A percentile compares a stretch with the other conserved stretches of the same genome.
phyloP scores from a whole-genome alignment of 2,888 invertebrate species.

The Scaptomyza flava region DNA sequence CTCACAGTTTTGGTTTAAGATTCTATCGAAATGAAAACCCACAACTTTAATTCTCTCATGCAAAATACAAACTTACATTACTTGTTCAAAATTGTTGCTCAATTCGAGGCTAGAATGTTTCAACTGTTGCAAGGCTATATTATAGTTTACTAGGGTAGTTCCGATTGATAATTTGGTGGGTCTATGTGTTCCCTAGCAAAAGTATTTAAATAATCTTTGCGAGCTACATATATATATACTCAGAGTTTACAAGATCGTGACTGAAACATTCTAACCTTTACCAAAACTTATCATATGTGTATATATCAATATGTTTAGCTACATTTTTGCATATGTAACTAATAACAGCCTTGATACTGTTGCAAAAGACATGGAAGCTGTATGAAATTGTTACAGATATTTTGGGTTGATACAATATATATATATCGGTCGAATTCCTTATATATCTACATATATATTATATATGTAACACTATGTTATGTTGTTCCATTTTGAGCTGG shows the following conservation, averaged over 20 bases:
- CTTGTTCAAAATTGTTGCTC: conserved; percentile 21
- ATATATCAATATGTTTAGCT: conserved; percentile 26
- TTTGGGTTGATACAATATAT: conserved; percentile 46
- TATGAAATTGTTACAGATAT: conserved; percentile 70
- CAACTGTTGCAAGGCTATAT: conserved; percentile 15
- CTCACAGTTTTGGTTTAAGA: background rate
- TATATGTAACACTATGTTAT: conserved; percentile 38
- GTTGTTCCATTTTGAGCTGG: conserved; percentile 59
- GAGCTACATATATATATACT: conserved; percentile 6
- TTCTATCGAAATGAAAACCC: conserved; percentile 1
- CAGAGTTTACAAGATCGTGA: conserved; percentile 11
- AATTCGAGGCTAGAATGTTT: conserved; percentile 44
- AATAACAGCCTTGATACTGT: conserved; percentile 78
- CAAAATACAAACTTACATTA: conserved; percentile 43
- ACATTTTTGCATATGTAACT: conserved; percentile 54
- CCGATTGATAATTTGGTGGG: conserved; percentile 51
- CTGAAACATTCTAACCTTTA: conserved; percentile 51
- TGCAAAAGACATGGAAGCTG: conserved; percentile 78
- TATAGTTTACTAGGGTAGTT: conserved; percentile 24
- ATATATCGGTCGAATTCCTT: conserved; percentile 23
- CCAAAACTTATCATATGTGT: conserved; percentile 40
- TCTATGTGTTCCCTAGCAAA: conserved; percentile 43
- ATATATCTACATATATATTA: conserved; percentile 12
- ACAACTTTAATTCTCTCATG: conserved; percentile 13
- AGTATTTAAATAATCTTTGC: conserved; percentile 3